phyloP scores from a whole-genome alignment of 2,113 vertebrate species.

The Speoplatyrhinus poulsoni region DNA sequence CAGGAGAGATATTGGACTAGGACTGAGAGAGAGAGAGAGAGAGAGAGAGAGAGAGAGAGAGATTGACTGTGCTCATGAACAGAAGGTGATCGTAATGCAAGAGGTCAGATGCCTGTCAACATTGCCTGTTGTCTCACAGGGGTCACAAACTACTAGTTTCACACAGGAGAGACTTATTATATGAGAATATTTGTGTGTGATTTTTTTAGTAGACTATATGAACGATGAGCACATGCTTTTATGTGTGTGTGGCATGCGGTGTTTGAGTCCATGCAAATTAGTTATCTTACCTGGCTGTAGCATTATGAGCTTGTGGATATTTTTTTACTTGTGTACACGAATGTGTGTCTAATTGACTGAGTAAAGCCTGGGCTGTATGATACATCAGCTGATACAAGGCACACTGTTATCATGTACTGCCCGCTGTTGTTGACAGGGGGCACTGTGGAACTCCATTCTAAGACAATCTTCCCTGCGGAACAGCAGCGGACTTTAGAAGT shows the following conservation, averaged over 20 bases:
- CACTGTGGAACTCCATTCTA: conserved; percentile 56
- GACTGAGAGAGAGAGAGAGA: background rate
- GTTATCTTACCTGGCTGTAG: background rate
- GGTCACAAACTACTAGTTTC: background rate
- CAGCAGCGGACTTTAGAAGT: conserved; percentile 10
- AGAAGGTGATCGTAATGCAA: background rate
- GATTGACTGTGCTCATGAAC: background rate
- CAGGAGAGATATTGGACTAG: conserved; percentile 3
- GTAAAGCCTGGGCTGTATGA: conserved; percentile 14
- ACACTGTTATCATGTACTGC: conserved; percentile 18
- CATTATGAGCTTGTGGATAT: background rate
- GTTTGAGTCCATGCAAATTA: background rate
- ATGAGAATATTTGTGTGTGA: background rate
- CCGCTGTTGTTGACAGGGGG: conserved; percentile 44
- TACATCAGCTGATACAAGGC: background rate
- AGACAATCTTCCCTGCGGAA: background rate
- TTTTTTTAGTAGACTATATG: background rate
- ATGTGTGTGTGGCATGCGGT: background rate
- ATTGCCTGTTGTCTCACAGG: no score
- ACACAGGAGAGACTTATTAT: no score
- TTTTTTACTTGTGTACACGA: background rate
- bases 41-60: background rate
- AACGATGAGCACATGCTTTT: background rate
- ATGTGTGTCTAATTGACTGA: conserved; percentile 2
- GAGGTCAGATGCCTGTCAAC: no score